Percentiles rank a stretch among this genome's conserved stretches.
These are phyloP conservation scores for Betta splendens DNA, from an alignment of 2,797 vertebrate genomes.

Conservation along the genomic window DNA sequence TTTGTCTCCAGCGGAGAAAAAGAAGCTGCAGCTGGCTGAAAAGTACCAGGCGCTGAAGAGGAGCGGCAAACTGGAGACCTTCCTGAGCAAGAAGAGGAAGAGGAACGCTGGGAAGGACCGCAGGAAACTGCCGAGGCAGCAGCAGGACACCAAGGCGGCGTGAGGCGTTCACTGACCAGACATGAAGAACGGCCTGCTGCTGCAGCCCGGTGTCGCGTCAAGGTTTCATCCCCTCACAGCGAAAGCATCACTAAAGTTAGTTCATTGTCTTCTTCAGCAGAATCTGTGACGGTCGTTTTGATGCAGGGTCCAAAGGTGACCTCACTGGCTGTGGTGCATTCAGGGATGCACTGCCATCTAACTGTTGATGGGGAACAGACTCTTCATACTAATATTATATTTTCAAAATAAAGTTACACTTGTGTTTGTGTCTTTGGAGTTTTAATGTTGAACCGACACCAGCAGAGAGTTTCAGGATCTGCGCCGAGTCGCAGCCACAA, in stretches of 20 bases:
- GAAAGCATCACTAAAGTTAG: no score
- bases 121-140: constrained; percentile 83
- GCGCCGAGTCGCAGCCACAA: no score
- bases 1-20: constrained; percentile 83
- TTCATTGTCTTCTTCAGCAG: no score
- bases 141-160: constrained; percentile 5
- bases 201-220: no score
- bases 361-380: no score
- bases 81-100: constrained; percentile 93
- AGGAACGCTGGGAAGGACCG: constrained; percentile 93
- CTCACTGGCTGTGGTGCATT: not conserved
- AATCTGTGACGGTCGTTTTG: no score
- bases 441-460: not conserved
- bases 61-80: constrained; percentile 91
- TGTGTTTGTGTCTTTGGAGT: no score
- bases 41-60: constrained; percentile 90
- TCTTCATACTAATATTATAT: no score
- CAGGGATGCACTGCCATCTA: not conserved
- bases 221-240: no score
- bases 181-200: not conserved
- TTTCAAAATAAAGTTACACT: no score
- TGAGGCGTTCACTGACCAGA: constrained; percentile 2
- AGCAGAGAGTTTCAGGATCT: constrained; percentile 5
- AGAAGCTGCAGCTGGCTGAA: constrained; percentile 87
- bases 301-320: no score